Conservation (phyloP, 2,113 vertebrate genomes). For the Vidua macroura region DNA sequence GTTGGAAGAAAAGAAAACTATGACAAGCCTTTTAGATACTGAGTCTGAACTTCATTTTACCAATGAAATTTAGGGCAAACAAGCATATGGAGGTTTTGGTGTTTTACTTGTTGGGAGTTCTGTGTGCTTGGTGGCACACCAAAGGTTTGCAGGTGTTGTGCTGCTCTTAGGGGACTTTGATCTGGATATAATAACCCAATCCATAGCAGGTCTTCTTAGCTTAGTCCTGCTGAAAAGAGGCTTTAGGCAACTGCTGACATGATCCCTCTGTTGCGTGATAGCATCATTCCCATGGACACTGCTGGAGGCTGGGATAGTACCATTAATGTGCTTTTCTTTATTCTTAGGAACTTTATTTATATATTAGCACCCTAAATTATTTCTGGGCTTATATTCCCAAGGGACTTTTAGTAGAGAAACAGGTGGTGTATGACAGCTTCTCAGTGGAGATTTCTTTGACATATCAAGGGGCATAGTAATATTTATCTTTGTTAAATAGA, state of each 20-base stretch:
- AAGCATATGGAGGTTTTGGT: accelerated
- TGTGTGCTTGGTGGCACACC: neutral
- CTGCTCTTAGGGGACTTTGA: accelerated
- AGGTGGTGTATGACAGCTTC: neutral
- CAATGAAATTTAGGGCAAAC: neutral
- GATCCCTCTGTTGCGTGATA: neutral
- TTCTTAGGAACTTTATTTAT: neutral
- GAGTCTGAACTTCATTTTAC: neutral
- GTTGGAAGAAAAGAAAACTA: neutral
- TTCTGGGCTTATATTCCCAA: neutral
- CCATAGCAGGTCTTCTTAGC: too few relatives aligned
- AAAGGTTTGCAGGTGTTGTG: neutral
- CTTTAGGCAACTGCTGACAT: neutral
- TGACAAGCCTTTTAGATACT: neutral
- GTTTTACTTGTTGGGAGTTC: neutral
- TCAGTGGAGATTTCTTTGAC: neutral
- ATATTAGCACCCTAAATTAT: neutral
- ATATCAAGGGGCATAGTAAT: neutral
- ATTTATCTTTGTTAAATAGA: neutral
- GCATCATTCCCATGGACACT: neutral
- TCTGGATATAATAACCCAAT: neutral
- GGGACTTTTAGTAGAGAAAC: neutral
- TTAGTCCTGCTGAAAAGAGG: neutral
- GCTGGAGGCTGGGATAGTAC: neutral
- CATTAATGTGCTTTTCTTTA: neutral